A percentile compares a stretch with the other conserved stretches of the same genome.
Conservation (phyloP, 1,140 invertebrate genomes). For the Hycleus phaleratus region DNA sequence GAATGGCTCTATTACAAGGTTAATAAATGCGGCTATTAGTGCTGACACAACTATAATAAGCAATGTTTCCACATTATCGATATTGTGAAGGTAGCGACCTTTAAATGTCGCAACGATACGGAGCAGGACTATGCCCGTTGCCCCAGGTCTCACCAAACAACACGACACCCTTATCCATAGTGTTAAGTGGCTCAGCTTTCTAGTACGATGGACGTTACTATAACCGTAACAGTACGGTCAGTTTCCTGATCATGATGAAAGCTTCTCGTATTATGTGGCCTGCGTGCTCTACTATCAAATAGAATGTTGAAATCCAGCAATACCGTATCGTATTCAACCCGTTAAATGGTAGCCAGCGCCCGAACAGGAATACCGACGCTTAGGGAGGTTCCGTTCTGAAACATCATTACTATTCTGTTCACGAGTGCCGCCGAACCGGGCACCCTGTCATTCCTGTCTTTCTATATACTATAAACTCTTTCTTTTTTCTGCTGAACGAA, state of each 20-base stretch:
- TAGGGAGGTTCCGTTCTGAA: conserved; percentile 16
- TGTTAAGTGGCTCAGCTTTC: conserved; percentile 12
- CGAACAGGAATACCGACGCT: conserved; percentile 19
- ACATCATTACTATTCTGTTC: conserved; percentile 35
- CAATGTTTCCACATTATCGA: conserved; percentile 12
- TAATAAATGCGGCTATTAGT: conserved; percentile 15
- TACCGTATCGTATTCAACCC: conserved; percentile 23
- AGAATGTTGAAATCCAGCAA: conserved; percentile 24
- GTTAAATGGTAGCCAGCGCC: conserved; percentile 24
- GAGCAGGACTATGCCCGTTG: conserved; percentile 5
- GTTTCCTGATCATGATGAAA: conserved; percentile 23
- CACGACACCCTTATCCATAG: conserved; percentile 12
- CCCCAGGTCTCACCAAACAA: conserved; percentile 8
- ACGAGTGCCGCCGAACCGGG: conserved; percentile 31
- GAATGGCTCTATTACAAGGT: conserved; percentile 5
- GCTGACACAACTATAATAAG: conserved; percentile 15
- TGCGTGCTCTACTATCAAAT: conserved; percentile 22
- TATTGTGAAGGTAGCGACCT: conserved; percentile 11
- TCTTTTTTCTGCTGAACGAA: conserved; percentile 27
- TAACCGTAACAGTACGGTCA: not conserved
- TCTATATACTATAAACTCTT: conserved; percentile 33
- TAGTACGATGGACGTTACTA: not conserved
- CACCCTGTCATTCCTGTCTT: conserved; percentile 36
- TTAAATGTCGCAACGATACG: conserved; percentile 18
- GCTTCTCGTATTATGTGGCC: conserved; percentile 23